phyloP scores from a whole-genome alignment of 2,888 invertebrate genomes.

The Drosophila quinaria region DNA sequence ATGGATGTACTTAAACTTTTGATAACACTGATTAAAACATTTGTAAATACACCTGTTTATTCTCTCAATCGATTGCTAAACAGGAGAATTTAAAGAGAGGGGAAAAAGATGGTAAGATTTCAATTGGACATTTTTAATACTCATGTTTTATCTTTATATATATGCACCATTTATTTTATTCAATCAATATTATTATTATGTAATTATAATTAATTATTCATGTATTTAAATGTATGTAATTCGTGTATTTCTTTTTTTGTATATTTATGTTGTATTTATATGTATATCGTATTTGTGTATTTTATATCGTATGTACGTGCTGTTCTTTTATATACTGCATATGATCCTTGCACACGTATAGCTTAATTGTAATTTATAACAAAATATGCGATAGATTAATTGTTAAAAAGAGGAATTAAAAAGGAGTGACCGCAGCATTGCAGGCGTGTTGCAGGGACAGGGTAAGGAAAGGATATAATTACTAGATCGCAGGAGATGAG shows the following conservation, averaged over 20 bases:
- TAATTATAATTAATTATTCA: constrained; percentile 57
- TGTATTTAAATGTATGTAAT: constrained; percentile 44
- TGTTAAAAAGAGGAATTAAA: constrained; percentile 12
- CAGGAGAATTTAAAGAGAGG: neutral
- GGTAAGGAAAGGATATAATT: constrained; percentile 19
- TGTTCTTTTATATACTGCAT: constrained; percentile 61
- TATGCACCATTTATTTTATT: constrained; percentile 64
- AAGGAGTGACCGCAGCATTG: constrained; percentile 3
- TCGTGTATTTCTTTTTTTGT: constrained; percentile 26
- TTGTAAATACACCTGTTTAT: constrained; percentile 46
- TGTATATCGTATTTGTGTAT: constrained; percentile 21
- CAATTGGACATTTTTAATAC: neutral
- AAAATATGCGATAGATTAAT: constrained; percentile 47
- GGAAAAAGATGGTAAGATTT: neutral
- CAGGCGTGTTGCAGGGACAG: constrained; percentile 3
- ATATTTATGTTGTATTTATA: constrained; percentile 21
- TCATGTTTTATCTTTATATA: constrained; percentile 21
- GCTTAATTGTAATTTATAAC: constrained; percentile 39
- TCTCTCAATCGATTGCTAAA: neutral
- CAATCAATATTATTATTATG: constrained; percentile 44
- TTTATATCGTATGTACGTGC: constrained; percentile 32
- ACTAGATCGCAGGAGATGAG: constrained; percentile 57
- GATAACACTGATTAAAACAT: constrained; percentile 57
- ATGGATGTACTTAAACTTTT: constrained; percentile 59
- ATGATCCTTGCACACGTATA: constrained; percentile 39